phyloP scores from a whole-genome alignment of 2,888 invertebrate species.

The Polia nebulosa region DNA sequence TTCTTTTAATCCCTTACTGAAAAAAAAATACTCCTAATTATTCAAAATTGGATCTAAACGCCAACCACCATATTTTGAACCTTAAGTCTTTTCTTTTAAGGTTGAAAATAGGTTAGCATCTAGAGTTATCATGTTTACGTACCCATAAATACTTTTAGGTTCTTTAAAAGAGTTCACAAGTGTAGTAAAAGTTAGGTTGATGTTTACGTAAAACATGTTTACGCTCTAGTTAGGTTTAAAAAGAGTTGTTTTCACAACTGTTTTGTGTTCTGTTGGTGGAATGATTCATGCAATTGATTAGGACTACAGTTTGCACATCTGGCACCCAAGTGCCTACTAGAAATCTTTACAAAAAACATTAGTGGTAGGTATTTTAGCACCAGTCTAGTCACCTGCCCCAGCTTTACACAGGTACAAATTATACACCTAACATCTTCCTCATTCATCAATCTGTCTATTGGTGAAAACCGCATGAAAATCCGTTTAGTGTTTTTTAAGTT shows the following conservation, averaged over 20 bases:
- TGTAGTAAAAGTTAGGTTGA: conserved; percentile 35
- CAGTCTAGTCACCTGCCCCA: too few relatives aligned
- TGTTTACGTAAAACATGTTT: conserved; percentile 40
- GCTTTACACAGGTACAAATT: too few relatives aligned
- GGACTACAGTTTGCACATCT: not conserved
- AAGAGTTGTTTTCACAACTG: conserved; percentile 18
- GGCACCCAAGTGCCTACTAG: not conserved
- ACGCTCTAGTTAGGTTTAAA: conserved; percentile 2
- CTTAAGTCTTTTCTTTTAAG: rapidly evolving
- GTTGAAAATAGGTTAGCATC: conserved; percentile 4
- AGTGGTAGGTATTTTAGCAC: not conserved
- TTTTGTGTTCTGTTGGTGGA: not conserved
- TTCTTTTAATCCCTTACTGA: not conserved
- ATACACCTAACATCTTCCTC: too few relatives aligned
- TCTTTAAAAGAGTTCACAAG: conserved; percentile 18
- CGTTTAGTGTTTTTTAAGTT: too few relatives aligned
- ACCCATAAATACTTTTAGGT: conserved; percentile 24
- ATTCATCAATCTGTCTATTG: too few relatives aligned
- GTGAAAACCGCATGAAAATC: too few relatives aligned
- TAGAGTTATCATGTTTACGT: conserved; percentile 11
- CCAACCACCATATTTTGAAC: not conserved
- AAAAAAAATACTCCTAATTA: not conserved
- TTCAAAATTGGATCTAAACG: conserved; percentile 1
- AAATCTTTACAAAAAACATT: not conserved
- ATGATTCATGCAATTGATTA: conserved; percentile 11